phyloP scores from a whole-genome alignment of 2,113 vertebrate genomes.

The Acrocephalus arundinaceus region DNA sequence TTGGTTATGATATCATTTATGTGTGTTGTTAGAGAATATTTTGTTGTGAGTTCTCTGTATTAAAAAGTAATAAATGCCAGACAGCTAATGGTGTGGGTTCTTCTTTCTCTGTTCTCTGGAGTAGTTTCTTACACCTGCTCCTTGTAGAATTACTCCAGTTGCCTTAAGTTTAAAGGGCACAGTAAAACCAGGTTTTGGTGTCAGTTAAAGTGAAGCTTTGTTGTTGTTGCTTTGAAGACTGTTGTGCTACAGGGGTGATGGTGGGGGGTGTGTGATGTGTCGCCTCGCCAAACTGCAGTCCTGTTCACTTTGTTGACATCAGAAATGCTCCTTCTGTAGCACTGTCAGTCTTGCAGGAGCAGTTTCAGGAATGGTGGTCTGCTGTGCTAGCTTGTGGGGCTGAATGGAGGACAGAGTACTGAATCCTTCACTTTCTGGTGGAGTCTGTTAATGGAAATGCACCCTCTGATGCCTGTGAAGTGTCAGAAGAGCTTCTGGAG shows the following conservation, averaged over 20 bases:
- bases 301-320: not conserved
- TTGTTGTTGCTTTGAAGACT: not conserved
- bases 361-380: rapidly evolving
- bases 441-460: not conserved
- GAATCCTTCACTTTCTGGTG: not conserved
- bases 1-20: slow-evolving; percentile 73
- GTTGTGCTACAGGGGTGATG: not conserved
- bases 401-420: not conserved
- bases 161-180: not conserved
- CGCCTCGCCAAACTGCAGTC: not conserved
- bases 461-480: not conserved
- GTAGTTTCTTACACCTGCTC: not conserved
- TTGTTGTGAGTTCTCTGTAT: slow-evolving; percentile 80
- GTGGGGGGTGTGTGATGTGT: not conserved
- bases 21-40: slow-evolving; percentile 76
- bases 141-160: not conserved
- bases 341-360: not conserved
- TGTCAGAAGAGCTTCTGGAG: not conserved
- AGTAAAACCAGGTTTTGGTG: not conserved
- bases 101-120: not conserved
- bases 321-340: not conserved
- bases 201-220: not conserved
- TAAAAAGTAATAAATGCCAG: slow-evolving; percentile 78
- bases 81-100: slow-evolving; percentile 41
- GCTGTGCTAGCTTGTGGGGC: not conserved